Evolutionary conservation across 2,797 vertebrate genomes (phyloP), one percentile per base, ranked within the genome.

Genomic region (Thripadectes ignobilis): DNA sequence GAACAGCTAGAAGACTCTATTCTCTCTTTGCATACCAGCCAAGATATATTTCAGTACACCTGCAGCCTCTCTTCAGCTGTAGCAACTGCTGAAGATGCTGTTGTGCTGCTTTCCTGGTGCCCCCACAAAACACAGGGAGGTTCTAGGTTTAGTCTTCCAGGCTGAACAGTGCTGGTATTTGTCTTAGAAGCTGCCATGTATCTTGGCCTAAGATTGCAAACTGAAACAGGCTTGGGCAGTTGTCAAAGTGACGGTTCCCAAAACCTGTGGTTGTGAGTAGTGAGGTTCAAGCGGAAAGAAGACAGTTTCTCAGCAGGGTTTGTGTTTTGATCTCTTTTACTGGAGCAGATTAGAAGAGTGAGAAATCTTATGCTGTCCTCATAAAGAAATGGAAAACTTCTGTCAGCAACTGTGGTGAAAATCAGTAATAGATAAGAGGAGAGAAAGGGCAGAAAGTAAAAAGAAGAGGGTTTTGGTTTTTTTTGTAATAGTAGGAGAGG

Each of bases 161-260:
- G 7, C n/a, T n/a, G 66, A 71, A 12, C 16, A 77, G 21, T 10
- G 5, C 30, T 54, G 48, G 16, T 58, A 23, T 2, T 76, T 49
- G 8, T 48, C 58, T 61, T 24, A 20, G n/a, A 67, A 65, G 20
- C 15, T 77, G 9, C 16, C 10, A 0, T 19, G 3, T 20, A 0
- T 38, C 54, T 71, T 80, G 57, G 52, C 23, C 46, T 26, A 20
- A 66, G 27, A 46, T 45, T 17, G 29, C 36, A 62, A 63, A 16
- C 26, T 7, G 36, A 38, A 43, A 29, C 4, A 45, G 23, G 27
- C 10, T 58, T 68, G 38, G 43, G 30, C 29, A 57, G 1, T n/a
- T 63, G 55, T 72, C 14, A 32, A 4, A 68, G 16, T 24, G 61
- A 12, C 36, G 17, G 29, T 41, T 90, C 26, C 55, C 29, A 38